Conservation (phyloP, 2,797 vertebrate species). For the Sebastes oblongus region DNA sequence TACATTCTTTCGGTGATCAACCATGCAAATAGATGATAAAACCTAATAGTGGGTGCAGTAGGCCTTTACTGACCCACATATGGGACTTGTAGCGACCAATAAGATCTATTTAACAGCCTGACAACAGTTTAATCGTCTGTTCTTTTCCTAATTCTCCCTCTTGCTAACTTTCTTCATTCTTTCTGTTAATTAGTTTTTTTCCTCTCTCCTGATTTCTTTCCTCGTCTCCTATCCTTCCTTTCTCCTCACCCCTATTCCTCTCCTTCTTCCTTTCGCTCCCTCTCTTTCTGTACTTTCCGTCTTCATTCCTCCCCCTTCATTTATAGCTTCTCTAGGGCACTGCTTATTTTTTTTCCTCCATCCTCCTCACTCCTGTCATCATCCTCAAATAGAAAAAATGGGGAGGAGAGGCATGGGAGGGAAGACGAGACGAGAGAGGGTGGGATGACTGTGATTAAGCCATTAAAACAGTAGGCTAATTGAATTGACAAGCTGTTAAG, state of each 20-base stretch:
- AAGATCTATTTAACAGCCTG: no score
- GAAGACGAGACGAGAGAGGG: neutral
- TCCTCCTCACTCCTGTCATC: conserved; percentile 25
- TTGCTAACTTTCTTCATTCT: neutral
- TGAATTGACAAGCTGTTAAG: conserved; percentile 63
- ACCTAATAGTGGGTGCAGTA: no score
- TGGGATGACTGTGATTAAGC: conserved; percentile 44
- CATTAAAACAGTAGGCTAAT: conserved; percentile 57
- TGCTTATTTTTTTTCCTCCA: neutral
- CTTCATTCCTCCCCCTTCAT: neutral
- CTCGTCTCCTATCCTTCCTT: neutral
- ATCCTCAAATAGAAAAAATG: conserved; percentile 10
- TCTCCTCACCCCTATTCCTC: neutral
- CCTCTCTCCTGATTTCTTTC: neutral
- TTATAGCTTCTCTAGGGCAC: neutral
- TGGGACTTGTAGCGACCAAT: fast-evolving
- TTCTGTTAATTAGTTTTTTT: neutral
- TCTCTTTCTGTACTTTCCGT: neutral
- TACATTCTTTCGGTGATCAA: no score
- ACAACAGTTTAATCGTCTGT: no score
- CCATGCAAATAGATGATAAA: no score
- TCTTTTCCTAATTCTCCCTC: neutral
- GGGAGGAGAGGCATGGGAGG: neutral
- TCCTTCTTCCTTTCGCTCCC: neutral
- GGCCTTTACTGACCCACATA: no score